Conservation (phyloP, 2,113 vertebrate genomes). For the Motacilla tschutschensis region DNA sequence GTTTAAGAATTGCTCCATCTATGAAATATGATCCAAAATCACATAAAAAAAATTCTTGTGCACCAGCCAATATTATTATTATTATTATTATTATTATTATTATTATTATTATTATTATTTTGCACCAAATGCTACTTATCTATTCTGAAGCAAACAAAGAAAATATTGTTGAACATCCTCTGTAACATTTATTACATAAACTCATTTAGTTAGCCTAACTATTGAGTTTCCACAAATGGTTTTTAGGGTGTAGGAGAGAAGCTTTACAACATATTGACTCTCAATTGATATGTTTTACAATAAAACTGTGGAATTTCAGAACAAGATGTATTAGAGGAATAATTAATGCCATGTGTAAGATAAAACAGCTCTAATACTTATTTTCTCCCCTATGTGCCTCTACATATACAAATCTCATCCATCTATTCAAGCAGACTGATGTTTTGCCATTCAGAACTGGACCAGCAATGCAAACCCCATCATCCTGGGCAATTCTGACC, state of each 20-base stretch:
- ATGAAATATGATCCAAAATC: not conserved
- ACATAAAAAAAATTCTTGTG: not conserved
- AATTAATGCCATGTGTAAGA: not conserved
- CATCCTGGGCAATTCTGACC: not conserved
- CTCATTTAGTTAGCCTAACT: not conserved
- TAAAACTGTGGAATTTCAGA: not conserved
- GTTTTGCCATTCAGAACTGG: not conserved
- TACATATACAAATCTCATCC: not conserved
- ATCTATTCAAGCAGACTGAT: not conserved
- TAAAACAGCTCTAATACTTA: not conserved
- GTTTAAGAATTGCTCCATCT: not conserved
- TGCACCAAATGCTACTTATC: not conserved
- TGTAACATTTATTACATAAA: not conserved
- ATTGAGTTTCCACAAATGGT: not conserved
- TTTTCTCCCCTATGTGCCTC: not conserved
- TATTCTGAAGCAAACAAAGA: not conserved
- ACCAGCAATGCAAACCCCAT: not conserved
- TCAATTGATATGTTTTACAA: not conserved
- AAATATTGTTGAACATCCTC: not conserved
- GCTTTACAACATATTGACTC: not conserved
- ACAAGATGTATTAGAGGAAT: not conserved
- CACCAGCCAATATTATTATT: not conserved
- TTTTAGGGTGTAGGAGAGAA: not conserved
- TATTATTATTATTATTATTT: not conserved
- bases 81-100: no score